Evolutionary conservation across 2,888 invertebrate species (phyloP).

Genomic region (Coleophora deauratella): DNA sequence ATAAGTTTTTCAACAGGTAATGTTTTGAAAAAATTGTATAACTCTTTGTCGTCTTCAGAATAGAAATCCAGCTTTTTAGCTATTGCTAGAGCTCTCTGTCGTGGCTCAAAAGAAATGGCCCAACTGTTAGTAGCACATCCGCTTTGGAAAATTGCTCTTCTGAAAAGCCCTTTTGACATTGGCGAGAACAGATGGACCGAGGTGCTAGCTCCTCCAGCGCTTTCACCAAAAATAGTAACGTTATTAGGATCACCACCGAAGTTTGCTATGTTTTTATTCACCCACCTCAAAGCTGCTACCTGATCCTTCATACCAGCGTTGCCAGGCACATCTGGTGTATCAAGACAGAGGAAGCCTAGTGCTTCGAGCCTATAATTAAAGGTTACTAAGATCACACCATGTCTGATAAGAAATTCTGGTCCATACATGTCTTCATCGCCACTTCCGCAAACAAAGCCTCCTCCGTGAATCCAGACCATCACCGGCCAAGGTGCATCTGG

Average conservation of each 20-base stretch:
- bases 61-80: conserved; percentile 30
- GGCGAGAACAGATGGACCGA: conserved; percentile 38
- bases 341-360: conserved; percentile 32
- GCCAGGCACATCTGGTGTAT: conserved; percentile 32
- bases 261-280: conserved; percentile 31
- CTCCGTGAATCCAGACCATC: conserved; percentile 39
- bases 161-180: conserved; percentile 42
- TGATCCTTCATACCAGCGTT: conserved; percentile 41
- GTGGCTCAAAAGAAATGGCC: conserved; percentile 59
- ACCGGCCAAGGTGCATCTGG: conserved; percentile 27
- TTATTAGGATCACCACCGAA: conserved; percentile 40
- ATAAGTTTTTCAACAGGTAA: conserved; percentile 22
- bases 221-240: conserved; percentile 41
- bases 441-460: conserved; percentile 25
- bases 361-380: conserved; percentile 33
- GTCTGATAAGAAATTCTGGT: conserved; percentile 30
- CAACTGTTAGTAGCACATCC: conserved; percentile 76
- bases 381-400: conserved; percentile 31
- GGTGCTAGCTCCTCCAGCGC: conserved; percentile 34
- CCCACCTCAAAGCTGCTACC: conserved; percentile 36
- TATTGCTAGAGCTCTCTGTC: conserved; percentile 43
- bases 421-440: conserved; percentile 27
- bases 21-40: conserved; percentile 27
- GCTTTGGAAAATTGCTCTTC: conserved; percentile 76
- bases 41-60: conserved; percentile 25